These are phyloP conservation scores for Enteromius anoplus DNA, from an alignment of 2,797 vertebrate species.

Conservation along the genomic window DNA sequence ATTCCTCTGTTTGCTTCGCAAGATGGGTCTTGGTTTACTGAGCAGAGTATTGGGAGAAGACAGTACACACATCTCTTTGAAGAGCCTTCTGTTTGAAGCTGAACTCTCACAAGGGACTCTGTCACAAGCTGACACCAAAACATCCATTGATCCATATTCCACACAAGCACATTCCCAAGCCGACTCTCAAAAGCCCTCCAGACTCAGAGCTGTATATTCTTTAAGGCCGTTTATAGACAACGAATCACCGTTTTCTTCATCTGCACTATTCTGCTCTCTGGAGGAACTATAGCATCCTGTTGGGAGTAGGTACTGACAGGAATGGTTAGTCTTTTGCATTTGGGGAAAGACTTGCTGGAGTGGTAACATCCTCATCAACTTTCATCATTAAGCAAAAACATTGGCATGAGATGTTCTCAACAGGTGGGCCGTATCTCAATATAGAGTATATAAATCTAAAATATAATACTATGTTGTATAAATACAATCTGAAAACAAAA, in stretches of 20 bases:
- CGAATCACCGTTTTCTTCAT: neutral
- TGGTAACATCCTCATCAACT: neutral
- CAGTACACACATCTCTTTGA: constrained; percentile 30
- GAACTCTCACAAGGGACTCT: constrained; percentile 12
- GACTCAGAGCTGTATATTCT: constrained; percentile 10
- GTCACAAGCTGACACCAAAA: constrained; percentile 32
- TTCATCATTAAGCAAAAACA: neutral
- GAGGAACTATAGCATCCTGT: constrained; percentile 1
- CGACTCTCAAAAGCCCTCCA: neutral
- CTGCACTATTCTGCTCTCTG: neutral
- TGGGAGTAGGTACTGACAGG: neutral
- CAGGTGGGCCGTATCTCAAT: neutral
- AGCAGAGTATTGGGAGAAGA: constrained; percentile 13
- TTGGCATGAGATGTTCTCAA: neutral
- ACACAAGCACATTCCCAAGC: constrained; percentile 1
- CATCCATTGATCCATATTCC: constrained; percentile 32
- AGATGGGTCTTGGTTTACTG: constrained; percentile 1
- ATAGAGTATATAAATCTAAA: neutral
- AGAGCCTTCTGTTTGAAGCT: constrained; percentile 16
- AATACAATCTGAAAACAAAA: neutral
- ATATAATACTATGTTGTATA: neutral
- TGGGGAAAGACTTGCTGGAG: neutral
- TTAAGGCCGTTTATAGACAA: neutral
- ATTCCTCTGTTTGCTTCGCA: neutral
- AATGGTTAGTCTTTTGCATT: neutral